A percentile compares a stretch with the other conserved stretches of the same genome.
phyloP scores from a whole-genome alignment of 2,797 vertebrate species.

The Scomberomorus guttatus region DNA sequence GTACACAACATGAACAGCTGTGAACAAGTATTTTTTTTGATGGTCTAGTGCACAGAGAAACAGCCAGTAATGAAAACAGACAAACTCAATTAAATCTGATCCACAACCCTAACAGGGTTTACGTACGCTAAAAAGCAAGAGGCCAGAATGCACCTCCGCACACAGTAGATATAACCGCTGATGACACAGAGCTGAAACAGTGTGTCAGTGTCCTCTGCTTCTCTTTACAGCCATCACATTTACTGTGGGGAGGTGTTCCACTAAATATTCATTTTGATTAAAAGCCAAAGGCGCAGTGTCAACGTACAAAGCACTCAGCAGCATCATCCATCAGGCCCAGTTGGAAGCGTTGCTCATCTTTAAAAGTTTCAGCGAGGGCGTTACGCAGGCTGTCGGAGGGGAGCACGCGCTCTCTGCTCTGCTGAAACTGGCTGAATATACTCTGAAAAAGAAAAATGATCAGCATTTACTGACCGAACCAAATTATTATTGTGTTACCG shows the following conservation, averaged over 20 bases:
- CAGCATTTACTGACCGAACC: neutral
- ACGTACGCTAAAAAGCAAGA: slow-evolving; percentile 1
- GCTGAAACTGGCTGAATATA: slow-evolving; percentile 97
- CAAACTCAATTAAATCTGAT: neutral
- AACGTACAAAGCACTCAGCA: slow-evolving; percentile 95
- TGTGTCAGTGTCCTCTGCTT: slow-evolving; percentile 10
- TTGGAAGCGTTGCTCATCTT: slow-evolving; percentile 97
- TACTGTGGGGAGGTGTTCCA: slow-evolving; percentile 17
- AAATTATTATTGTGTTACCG: neutral
- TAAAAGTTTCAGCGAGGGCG: slow-evolving; percentile 97
- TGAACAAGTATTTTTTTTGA: neutral
- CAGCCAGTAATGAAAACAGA: neutral
- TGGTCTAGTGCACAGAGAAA: neutral
- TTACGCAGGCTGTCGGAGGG: slow-evolving; percentile 95
- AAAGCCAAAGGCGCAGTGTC: slow-evolving; percentile 33
- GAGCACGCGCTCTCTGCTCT: slow-evolving; percentile 95
- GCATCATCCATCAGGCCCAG: slow-evolving; percentile 98
- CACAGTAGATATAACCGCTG: neutral
- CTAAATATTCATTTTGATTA: slow-evolving; percentile 30
- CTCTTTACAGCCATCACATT: slow-evolving; percentile 14
- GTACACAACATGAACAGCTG: neutral
- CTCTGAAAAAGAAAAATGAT: slow-evolving; percentile 80
- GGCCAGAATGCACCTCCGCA: neutral
- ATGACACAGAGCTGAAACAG: neutral
- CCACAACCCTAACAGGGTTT: neutral